Evolutionary conservation across 1,140 invertebrate genomes (phyloP).

Genomic region (Homalodisca vitripennis): DNA sequence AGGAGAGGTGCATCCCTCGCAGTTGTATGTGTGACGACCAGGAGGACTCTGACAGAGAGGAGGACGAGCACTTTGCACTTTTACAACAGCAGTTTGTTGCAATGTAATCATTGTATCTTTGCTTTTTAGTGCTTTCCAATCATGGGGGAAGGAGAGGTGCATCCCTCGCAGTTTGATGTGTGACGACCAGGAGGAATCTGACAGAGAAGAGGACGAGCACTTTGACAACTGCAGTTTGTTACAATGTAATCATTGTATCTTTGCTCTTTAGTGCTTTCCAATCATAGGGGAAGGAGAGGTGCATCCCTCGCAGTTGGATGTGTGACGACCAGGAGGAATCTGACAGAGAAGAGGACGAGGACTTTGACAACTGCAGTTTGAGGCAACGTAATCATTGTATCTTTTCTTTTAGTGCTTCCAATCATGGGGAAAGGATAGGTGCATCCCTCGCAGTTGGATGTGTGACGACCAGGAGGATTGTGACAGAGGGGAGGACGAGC

Average conservation of each 20-base stretch:
- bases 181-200: too few species aligned
- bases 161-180: too few species aligned
- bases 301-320: constrained; percentile 41
- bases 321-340: constrained; percentile 43
- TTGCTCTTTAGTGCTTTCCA: constrained; percentile 1
- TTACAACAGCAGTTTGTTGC: constrained; percentile 34
- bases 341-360: constrained; percentile 42
- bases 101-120: too few species aligned
- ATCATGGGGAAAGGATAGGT: constrained; percentile 25
- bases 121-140: too few species aligned
- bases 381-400: too few species aligned
- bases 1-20: constrained; percentile 38
- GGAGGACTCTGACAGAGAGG: constrained; percentile 42
- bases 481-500: constrained; percentile 42
- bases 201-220: too few species aligned
- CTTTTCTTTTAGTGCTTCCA: constrained; percentile 28
- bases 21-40: constrained; percentile 42
- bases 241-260: too few species aligned
- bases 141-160: too few species aligned
- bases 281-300: constrained; percentile 26
- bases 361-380: constrained; percentile 35
- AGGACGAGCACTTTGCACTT: constrained; percentile 39
- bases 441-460: constrained; percentile 41
- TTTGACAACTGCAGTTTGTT: constrained; percentile 5
- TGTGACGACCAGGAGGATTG: constrained; percentile 43